Base-by-base conservation (phyloP, 2,797 vertebrate species). In the Poeciliopsis presidionis region DNA sequence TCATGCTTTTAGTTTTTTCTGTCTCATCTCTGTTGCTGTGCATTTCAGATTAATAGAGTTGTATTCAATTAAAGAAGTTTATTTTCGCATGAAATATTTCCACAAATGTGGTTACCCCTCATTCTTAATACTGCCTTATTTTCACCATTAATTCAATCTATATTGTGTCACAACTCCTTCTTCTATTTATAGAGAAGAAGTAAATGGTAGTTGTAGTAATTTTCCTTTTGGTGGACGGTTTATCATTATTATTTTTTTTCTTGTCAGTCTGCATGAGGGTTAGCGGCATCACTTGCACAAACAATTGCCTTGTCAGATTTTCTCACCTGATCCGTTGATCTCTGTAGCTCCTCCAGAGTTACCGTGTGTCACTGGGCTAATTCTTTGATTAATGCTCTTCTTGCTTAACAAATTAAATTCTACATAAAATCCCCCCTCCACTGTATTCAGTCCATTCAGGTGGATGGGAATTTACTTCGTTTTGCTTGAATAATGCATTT, bases 1-100 rank as follows among this genome's bases (percentile, higher is more conserved):
- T 86, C 63, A 49, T 81, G 75, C 80, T 84, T 81, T 76, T 74
- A 83, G 16, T 55, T 74, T 81, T 67, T 85, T 74, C 70, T 67
- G 12, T 77, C 76, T 5, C 43, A 74, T 30, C 16, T 78, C 72
- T 74, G 36, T 46, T 33, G 75, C n/a, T 55, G 49, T 81, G 33
- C 9, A 65, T 67, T 41, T 67, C 9, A 9, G 63, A 41, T 67
- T 67, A 67, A 67, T 67, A 41, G 18, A 67, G 63, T 67, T 67
- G 63, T 13, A 13, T 41, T 41, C 0, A 25, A 25, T 67, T 12
- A 41, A 67, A 41, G 3, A 6, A 67, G 36, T 41, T 41, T 25
- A 67, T 67, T 41, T 22, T 67, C 2, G 36, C 36, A 67, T 65
- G 33, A 65, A 65, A 39, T 65, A 39, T 67, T 41, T 41, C 36